Base-by-base conservation (phyloP, 2,888 invertebrate species). In the Dryocosmus kuriphilus region DNA sequence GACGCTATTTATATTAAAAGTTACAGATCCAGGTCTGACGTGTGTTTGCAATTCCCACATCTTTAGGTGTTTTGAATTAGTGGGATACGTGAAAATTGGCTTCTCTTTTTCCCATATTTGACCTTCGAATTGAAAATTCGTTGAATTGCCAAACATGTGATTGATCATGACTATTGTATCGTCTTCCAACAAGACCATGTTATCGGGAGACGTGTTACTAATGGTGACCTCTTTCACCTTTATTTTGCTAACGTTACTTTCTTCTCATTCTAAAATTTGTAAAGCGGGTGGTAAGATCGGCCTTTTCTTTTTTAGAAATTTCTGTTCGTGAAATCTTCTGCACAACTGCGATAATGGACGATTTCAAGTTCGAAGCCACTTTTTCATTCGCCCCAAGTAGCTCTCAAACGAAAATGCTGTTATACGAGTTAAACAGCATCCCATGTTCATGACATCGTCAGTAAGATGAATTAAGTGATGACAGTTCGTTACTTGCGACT, bases 361-460 rank as follows among this genome's bases (percentile, higher is more conserved):
- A 32, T 62, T 62, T 27, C 27, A 9, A n/a, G 62, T 22, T 9
- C 30, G 62, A 62, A 62, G 62, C 30, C 19, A 62, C 19, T 32
- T 62, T 62, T 62, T 65, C 27, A 65, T 65, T 19, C 11, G 16
- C 19, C 76, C 65, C n/a, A 76, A 32, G 27, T 76, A 65, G 30
- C 65, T 65, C 24, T 76, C 57, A 32, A 55, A 63, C 0, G 14
- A 4, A 35, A 76, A 76, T 7, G 76, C 76, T 65, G 65, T 76
- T 3, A 76, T 6, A 35, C 19, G 35, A 22, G 24, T 62, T n/a
- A 32, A 62, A 62, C 46, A 65, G 14, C 35, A 30, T 8, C 67
- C 76, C n/a, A 55, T 76, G 14, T 61, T 51, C 19, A 32, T 14
- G 5, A 16, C 14, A 5, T 41, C 41, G 41, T 41, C 16, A 41